phyloP scores from a whole-genome alignment of 2,797 vertebrate genomes.

The Hirundo rustica region DNA sequence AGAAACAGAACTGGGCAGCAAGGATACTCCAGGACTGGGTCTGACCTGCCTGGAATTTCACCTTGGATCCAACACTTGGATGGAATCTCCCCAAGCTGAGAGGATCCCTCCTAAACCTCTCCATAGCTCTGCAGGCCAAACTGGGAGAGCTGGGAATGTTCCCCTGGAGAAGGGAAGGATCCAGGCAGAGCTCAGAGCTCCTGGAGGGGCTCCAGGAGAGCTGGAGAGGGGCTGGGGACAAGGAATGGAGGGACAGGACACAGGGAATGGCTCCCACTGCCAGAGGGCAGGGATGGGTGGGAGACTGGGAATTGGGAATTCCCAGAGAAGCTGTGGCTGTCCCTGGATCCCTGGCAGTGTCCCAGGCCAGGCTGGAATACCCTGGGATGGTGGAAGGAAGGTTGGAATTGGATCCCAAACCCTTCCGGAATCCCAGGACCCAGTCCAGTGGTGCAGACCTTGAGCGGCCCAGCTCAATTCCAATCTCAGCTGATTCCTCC shows the following conservation, averaged over 20 bases:
- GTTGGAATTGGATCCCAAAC: background rate
- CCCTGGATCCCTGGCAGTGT: background rate
- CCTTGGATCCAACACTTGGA: background rate
- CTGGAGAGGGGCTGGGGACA: background rate
- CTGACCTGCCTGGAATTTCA: background rate
- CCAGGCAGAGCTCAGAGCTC: background rate
- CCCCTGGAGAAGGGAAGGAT: background rate
- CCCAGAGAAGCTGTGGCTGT: background rate
- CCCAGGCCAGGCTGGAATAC: background rate
- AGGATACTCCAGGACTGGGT: background rate
- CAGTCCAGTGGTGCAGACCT: rapidly evolving
- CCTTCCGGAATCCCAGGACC: background rate
- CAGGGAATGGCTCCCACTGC: background rate
- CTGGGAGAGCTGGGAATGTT: background rate
- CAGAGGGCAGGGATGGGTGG: background rate
- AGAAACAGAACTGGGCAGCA: background rate
- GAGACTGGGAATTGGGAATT: background rate
- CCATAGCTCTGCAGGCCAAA: background rate
- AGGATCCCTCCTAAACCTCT: background rate
- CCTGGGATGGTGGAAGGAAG: rapidly evolving
- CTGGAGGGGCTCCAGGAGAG: background rate
- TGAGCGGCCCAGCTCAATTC: rapidly evolving
- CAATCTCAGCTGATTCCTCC: background rate
- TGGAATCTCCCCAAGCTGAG: background rate
- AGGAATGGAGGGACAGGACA: background rate